A percentile compares a stretch with the other conserved stretches of the same genome.
Conservation (phyloP, 2,888 invertebrate genomes). For the Mimas tiliae region DNA sequence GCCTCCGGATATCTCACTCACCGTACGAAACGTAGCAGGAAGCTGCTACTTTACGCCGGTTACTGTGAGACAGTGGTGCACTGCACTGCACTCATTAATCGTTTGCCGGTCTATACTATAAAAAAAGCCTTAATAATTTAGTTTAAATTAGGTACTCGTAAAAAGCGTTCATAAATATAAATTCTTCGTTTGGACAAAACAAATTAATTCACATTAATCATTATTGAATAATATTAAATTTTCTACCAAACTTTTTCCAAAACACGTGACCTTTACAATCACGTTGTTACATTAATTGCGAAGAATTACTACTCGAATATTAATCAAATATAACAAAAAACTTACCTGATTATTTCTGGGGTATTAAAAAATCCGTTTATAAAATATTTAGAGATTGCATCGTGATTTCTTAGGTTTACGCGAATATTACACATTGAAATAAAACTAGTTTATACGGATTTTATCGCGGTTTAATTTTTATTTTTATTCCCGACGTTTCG, state of each 20-base stretch:
- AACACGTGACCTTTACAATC: neutral
- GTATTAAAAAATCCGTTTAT: slow-evolving; percentile 1
- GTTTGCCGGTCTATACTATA: too few species aligned
- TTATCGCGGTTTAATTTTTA: too few species aligned
- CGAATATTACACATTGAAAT: too few species aligned
- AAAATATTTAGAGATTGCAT: neutral
- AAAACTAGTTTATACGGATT: too few species aligned
- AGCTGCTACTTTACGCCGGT: too few species aligned
- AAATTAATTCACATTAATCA: slow-evolving; percentile 8
- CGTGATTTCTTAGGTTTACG: too few species aligned
- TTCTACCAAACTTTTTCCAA: slow-evolving; percentile 4
- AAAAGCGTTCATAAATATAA: neutral
- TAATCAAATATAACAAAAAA: slow-evolving; percentile 7
- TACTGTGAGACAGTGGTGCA: too few species aligned
- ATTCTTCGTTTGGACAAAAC: neutral
- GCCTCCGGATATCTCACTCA: too few species aligned
- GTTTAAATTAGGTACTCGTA: neutral
- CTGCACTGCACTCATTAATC: too few species aligned
- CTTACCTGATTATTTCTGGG: neutral
- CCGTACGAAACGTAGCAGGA: too few species aligned
- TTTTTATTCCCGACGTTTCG: too few species aligned
- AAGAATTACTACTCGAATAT: neutral
- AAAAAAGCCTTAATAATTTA: neutral
- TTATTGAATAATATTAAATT: neutral
- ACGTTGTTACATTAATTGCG: neutral